Percentiles rank a stretch among this genome's conserved stretches.
Conservation (phyloP, 2,113 vertebrate genomes). For the Rissa tridactyla region DNA sequence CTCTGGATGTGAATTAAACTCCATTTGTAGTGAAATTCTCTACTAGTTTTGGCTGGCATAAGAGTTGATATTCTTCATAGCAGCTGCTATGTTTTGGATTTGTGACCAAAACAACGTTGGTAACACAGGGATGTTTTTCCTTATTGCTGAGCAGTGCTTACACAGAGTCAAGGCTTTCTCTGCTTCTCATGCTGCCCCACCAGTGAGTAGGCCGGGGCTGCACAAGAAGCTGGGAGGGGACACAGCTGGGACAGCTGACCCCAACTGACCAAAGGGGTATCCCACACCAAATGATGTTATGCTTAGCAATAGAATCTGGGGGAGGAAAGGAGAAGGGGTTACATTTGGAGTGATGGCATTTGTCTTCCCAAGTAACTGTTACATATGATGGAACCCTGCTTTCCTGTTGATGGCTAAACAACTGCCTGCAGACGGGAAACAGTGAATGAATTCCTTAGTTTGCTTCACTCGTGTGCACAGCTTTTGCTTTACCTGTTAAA, state of each 20-base stretch:
- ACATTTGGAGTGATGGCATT: rapidly evolving
- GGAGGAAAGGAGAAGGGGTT: rapidly evolving
- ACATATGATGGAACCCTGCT: rapidly evolving
- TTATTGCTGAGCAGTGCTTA: rapidly evolving
- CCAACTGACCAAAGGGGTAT: too few relatives aligned
- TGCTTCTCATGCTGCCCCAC: rapidly evolving
- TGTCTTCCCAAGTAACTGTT: neutral
- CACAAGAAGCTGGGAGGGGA: neutral
- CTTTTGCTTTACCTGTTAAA: neutral
- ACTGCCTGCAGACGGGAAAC: rapidly evolving
- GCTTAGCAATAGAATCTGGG: neutral
- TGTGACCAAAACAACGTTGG: neutral
- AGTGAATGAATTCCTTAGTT: neutral
- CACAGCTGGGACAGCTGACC: neutral
- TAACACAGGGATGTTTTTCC: neutral
- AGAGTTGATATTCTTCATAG: neutral
- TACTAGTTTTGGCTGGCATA: neutral
- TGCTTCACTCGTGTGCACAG: rapidly evolving
- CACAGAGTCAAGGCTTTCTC: neutral
- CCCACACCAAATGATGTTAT: too few relatives aligned
- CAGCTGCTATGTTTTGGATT: neutral
- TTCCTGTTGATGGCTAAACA: neutral
- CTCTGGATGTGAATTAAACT: neutral
- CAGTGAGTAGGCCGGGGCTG: rapidly evolving
- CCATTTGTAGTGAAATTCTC: neutral